Evolutionary conservation across 2,888 invertebrate genomes (phyloP).

Genomic region (Synergus umbraculus): DNA sequence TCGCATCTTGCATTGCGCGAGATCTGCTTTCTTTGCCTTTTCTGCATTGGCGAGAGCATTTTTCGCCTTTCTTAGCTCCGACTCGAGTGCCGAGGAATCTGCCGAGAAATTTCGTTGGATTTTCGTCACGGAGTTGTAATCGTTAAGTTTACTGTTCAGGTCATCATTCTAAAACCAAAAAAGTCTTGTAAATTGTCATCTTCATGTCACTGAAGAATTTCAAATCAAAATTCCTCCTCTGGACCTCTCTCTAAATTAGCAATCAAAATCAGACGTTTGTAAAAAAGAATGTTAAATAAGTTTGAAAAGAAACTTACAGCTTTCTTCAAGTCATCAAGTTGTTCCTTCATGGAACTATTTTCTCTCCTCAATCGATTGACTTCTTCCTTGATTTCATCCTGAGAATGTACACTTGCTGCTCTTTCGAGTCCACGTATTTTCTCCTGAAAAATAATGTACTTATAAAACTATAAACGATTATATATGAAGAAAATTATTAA

Average conservation of each 20-base stretch:
- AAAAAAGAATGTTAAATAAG: background rate
- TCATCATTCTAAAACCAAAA: conserved; percentile 84
- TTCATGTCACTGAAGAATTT: conserved; percentile 18
- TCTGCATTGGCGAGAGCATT: conserved; percentile 83
- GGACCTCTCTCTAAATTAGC: background rate
- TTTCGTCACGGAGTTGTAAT: conserved; percentile 91
- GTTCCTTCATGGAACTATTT: conserved; percentile 83
- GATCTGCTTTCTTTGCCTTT: conserved; percentile 86
- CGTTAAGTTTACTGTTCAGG: conserved; percentile 87
- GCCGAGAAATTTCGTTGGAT: conserved; percentile 88
- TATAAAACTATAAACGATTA: background rate
- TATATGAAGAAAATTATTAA: background rate
- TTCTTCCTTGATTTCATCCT: conserved; percentile 87
- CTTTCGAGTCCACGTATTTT: conserved; percentile 66
- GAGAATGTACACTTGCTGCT: conserved; percentile 79
- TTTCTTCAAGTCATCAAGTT: conserved; percentile 85
- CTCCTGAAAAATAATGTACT: conserved; percentile 57
- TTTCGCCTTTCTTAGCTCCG: conserved; percentile 86
- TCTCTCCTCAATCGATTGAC: conserved; percentile 85
- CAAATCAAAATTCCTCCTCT: conserved; percentile 9
- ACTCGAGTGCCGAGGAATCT: conserved; percentile 86
- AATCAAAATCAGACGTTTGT: too few relatives aligned
- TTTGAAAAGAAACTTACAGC: conserved; percentile 76
- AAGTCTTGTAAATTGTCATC: conserved; percentile 37
- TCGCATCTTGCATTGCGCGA: conserved; percentile 88